Conservation (phyloP, 2,888 invertebrate genomes). For the Lithophane ornitopus region DNA sequence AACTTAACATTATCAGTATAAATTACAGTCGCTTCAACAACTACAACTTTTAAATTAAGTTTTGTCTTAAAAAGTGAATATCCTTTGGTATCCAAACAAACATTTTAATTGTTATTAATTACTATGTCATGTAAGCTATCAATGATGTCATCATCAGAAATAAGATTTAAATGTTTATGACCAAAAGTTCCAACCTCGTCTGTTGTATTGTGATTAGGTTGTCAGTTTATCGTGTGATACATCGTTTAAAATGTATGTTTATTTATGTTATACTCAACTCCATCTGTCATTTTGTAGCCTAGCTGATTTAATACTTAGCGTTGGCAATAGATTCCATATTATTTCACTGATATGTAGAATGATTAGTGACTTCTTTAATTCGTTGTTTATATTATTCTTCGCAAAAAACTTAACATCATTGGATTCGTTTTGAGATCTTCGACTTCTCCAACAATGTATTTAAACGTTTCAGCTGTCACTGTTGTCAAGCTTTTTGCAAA, state of each 20-base stretch:
- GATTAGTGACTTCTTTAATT: constrained; percentile 25
- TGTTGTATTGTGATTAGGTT: constrained; percentile 11
- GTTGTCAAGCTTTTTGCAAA: constrained; percentile 8
- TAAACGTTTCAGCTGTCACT: background rate
- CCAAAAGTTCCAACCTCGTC: constrained; percentile 14
- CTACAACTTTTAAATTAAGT: background rate
- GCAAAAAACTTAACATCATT: constrained; percentile 11
- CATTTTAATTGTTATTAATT: constrained; percentile 25
- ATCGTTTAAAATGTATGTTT: constrained; percentile 36
- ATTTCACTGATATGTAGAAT: constrained; percentile 8
- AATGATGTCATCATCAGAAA: constrained; percentile 8
- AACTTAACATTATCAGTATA: constrained; percentile 1
- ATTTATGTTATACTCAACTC: constrained; percentile 39
- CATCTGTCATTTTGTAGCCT: constrained; percentile 27
- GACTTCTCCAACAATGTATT: background rate
- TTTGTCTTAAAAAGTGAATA: background rate
- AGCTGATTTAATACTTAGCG: constrained; percentile 28
- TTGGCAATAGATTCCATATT: constrained; percentile 16
- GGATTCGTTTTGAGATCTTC: background rate
- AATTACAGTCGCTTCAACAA: background rate
- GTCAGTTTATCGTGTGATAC: constrained; percentile 29
- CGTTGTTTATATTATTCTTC: constrained; percentile 2
- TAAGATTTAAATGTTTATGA: background rate
- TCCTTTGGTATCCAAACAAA: background rate
- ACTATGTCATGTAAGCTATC: constrained; percentile 9